phyloP scores from a whole-genome alignment of 1,140 invertebrate genomes.

The Drosophila simulans region DNA sequence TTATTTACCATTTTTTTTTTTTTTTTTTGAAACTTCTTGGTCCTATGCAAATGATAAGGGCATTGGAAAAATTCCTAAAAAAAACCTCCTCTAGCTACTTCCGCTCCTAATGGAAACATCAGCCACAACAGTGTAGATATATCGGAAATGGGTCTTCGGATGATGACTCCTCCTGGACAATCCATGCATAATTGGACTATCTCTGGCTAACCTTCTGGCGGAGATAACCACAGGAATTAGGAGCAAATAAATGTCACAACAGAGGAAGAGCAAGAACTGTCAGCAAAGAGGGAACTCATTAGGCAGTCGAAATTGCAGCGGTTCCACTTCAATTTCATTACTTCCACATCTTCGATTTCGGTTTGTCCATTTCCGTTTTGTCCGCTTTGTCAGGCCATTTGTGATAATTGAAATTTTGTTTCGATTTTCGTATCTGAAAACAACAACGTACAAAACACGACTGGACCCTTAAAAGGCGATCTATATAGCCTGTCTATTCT shows the following conservation, averaged over 20 bases:
- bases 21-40: neutral
- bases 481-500: constrained; percentile 18
- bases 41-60: neutral
- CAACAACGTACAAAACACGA: constrained; percentile 4
- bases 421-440: constrained; percentile 19
- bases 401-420: constrained; percentile 12
- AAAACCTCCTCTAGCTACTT: constrained; percentile 11
- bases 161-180: constrained; percentile 12
- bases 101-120: constrained; percentile 31
- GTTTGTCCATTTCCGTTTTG: constrained; percentile 10
- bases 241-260: constrained; percentile 43
- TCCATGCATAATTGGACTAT: constrained; percentile 37
- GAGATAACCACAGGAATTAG: constrained; percentile 31
- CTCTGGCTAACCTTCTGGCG: constrained; percentile 25
- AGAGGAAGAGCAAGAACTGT: constrained; percentile 6
- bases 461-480: constrained; percentile 37
- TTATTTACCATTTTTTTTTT: neutral
- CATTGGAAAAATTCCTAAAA: neutral
- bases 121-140: neutral
- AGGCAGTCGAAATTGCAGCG: constrained; percentile 15
- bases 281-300: constrained; percentile 21
- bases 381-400: constrained; percentile 1
- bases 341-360: constrained; percentile 23
- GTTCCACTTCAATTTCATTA: constrained; percentile 14
- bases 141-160: constrained; percentile 12